Evolutionary conservation across 2,888 invertebrate species (phyloP), one percentile per base, ranked within the genome.

Genomic region (Agrotis clavis): DNA sequence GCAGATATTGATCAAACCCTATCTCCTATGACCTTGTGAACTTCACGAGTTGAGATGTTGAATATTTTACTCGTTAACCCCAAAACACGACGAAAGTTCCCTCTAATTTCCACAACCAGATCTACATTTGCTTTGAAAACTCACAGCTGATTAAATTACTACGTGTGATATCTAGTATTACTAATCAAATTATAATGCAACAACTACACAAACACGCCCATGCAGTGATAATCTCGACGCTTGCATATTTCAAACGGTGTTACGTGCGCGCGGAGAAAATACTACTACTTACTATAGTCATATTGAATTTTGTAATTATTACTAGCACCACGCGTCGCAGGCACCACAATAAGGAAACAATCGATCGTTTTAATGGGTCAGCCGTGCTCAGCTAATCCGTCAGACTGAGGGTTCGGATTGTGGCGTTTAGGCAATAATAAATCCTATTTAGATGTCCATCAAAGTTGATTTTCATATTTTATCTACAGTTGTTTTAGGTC

Each of bases 281-380:
- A 68, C 74, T 71, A 61, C 61, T 60, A 75, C 45, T 54, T 62
- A 73, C 61, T 75, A 87, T 77, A 89, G 89, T 89, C 83, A 84
- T 78, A 89, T 88, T 84, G 85, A 85, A 87, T 89, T 90, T 92
- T 92, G 90, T 92, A 92, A 94, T 94, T 91, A 92, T 91, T 90
- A 86, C 85, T 89, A 90, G 87, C 91, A 86, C 85, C 90, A 88
- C 81, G 87, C 86, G 88, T 91, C 89, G 87, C 90, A 89, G 90
- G 90, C 90, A 89, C 89, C 88, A 94, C 93, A 93, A 95, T 95
- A 93, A 95, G 96, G 95, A 96, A 96, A 96, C 95, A 96, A 96
- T 96, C 95, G 95, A 96, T 96, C 92, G 95, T 93, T 94, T 94
- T 96, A 95, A 96, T 96, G 94, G 96, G 96, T 96, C 96, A 96